phyloP scores from a whole-genome alignment of 2,113 vertebrate genomes.

The Promerops cafer region DNA sequence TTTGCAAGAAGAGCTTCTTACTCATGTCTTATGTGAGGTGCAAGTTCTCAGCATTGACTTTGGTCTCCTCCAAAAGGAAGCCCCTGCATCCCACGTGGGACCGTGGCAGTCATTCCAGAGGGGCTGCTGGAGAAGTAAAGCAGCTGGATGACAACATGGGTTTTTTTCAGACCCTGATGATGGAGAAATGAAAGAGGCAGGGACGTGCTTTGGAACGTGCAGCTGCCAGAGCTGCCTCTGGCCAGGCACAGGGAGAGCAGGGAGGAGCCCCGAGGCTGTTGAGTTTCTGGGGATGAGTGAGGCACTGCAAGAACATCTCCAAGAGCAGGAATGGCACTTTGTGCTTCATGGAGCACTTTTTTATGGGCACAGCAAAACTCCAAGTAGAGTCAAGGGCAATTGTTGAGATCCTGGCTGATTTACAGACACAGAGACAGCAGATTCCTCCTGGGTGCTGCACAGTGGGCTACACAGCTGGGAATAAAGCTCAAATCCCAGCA shows the following conservation, averaged over 20 bases:
- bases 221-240: background rate
- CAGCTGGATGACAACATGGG: rapidly evolving
- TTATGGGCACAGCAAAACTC: background rate
- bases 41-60: background rate
- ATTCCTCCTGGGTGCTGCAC: background rate
- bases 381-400: background rate
- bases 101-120: background rate
- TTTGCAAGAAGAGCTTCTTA: background rate
- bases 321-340: background rate
- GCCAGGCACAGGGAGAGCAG: rapidly evolving
- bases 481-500: background rate
- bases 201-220: rapidly evolving
- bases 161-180: background rate
- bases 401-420: background rate
- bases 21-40: background rate
- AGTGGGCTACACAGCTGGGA: background rate
- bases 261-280: rapidly evolving
- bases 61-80: background rate
- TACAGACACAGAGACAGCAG: background rate
- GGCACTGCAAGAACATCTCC: background rate
- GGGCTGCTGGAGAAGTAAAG: background rate
- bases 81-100: background rate
- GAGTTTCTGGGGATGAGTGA: background rate
- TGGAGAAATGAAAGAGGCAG: background rate
- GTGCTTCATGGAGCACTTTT: background rate